Evolutionary conservation across 2,113 vertebrate species (phyloP).

Genomic region (Laterallus jamaicensis): DNA sequence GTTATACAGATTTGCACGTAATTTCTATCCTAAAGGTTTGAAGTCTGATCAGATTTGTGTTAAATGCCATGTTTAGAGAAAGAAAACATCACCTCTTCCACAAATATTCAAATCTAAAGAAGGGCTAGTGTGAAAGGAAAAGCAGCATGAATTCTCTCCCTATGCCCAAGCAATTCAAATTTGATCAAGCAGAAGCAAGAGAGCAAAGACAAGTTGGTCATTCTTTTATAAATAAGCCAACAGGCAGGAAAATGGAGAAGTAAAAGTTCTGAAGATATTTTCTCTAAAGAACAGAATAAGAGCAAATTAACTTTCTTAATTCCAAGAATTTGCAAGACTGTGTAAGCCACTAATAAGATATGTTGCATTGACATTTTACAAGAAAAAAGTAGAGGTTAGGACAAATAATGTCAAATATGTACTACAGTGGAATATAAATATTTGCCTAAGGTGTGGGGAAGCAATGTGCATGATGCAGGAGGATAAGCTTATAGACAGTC

Average conservation of each 20-base stretch:
- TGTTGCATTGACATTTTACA: not conserved
- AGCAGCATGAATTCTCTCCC: not conserved
- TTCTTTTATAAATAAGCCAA: not conserved
- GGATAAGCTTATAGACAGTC: not conserved
- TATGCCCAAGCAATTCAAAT: not conserved
- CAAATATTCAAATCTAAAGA: not conserved
- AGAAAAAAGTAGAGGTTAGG: not conserved
- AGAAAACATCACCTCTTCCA: not conserved
- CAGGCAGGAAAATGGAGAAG: not conserved
- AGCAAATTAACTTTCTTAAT: not conserved
- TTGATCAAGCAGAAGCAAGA: not conserved
- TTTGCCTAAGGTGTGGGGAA: slow-evolving; percentile 15
- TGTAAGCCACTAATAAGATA: not conserved
- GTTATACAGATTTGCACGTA: not conserved
- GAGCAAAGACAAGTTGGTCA: not conserved
- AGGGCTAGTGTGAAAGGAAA: not conserved
- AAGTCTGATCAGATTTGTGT: not conserved
- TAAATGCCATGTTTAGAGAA: not conserved
- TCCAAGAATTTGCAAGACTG: not conserved
- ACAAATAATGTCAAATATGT: slow-evolving; percentile 14
- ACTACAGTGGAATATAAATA: slow-evolving; percentile 3
- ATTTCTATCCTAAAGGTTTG: not conserved
- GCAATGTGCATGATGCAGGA: not conserved
- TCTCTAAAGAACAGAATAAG: not conserved
- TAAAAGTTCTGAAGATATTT: not conserved